Conservation (phyloP, 2,888 invertebrate species). For the Acronicta psi region DNA sequence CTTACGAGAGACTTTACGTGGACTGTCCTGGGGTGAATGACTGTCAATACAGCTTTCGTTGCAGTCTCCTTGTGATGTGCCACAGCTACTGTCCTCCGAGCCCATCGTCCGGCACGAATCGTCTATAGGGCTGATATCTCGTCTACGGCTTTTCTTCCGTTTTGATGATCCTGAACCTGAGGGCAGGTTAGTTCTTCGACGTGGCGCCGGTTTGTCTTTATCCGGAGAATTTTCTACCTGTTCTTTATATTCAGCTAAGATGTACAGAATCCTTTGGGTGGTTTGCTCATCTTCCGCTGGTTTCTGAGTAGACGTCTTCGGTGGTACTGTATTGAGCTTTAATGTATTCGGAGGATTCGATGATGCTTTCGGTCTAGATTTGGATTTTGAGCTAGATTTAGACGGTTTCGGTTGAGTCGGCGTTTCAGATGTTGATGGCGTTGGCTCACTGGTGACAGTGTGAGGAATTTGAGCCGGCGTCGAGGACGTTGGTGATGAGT, state of each 20-base stretch:
- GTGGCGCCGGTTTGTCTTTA: constrained; percentile 94
- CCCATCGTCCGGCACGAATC: constrained; percentile 92
- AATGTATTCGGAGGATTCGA: constrained; percentile 89
- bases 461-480: constrained; percentile 72
- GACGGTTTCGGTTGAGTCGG: constrained; percentile 67
- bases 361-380: constrained; percentile 89
- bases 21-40: constrained; percentile 88
- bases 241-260: constrained; percentile 94
- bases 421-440: constrained; percentile 65
- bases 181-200: constrained; percentile 92
- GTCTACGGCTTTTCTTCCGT: constrained; percentile 91
- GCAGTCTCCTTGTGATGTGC: constrained; percentile 89
- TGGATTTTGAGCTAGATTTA: constrained; percentile 79
- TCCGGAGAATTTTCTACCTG: constrained; percentile 94
- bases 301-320: constrained; percentile 89
- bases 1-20: constrained; percentile 82
- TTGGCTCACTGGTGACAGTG: constrained; percentile 72
- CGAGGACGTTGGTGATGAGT: constrained; percentile 76
- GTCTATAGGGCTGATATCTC: constrained; percentile 90
- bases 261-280: constrained; percentile 93
- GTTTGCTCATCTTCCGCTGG: constrained; percentile 95
- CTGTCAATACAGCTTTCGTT: constrained; percentile 86
- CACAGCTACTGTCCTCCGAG: constrained; percentile 93
- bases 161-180: constrained; percentile 92
- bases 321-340: constrained; percentile 91